phyloP scores from a whole-genome alignment of 2,888 invertebrate genomes.

The Candidula unifasciata region DNA sequence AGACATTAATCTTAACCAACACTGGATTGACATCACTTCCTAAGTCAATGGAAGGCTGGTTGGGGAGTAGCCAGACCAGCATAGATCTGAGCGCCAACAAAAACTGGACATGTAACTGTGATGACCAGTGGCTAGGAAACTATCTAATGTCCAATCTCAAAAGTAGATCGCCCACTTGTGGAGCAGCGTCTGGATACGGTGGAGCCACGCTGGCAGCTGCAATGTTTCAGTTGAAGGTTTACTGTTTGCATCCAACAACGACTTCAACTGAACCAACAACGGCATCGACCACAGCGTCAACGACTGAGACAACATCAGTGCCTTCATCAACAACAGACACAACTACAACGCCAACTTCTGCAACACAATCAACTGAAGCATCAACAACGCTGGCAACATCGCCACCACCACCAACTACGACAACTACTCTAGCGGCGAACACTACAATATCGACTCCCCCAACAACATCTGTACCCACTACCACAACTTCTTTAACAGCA shows the following conservation, averaged over 20 bases:
- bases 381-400: not conserved
- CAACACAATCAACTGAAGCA: too few relatives aligned
- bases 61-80: not conserved
- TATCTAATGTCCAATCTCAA: slow-evolving; percentile 50
- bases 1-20: slow-evolving; percentile 14
- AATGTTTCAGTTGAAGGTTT: slow-evolving; percentile 49
- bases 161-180: slow-evolving; percentile 56
- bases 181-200: slow-evolving; percentile 51
- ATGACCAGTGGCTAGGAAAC: slow-evolving; percentile 61
- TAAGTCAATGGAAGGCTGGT: slow-evolving; percentile 13
- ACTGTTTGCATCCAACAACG: slow-evolving; percentile 56
- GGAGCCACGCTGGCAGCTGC: slow-evolving; percentile 54
- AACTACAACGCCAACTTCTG: not conserved
- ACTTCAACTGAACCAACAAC: slow-evolving; percentile 53
- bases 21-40: slow-evolving; percentile 39
- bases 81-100: slow-evolving; percentile 30
- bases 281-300: slow-evolving; percentile 31
- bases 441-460: slow-evolving; percentile 39
- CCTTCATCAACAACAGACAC: slow-evolving; percentile 8
- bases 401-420: slow-evolving; percentile 28
- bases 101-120: slow-evolving; percentile 65
- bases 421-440: slow-evolving; percentile 45
- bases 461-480: slow-evolving; percentile 40
- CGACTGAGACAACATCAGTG: slow-evolving; percentile 35
- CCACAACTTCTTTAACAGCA: not conserved